These are phyloP conservation scores for Xiphydria camelus DNA, from an alignment of 2,888 invertebrate species.

Conservation along the genomic window DNA sequence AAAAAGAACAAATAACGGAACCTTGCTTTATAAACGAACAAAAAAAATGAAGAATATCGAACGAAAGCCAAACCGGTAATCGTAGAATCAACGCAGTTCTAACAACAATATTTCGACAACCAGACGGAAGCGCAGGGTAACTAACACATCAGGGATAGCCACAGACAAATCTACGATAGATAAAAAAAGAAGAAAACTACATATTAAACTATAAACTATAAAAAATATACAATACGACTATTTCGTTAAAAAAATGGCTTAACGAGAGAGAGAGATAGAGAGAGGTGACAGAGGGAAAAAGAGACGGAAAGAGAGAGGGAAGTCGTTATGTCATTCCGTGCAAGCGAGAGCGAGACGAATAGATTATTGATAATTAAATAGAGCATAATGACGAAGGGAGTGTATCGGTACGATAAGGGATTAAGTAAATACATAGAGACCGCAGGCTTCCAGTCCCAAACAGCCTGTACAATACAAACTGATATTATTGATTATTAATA, in stretches of 20 bases:
- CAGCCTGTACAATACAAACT: constrained; percentile 56
- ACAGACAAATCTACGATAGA: constrained; percentile 59
- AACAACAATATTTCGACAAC: constrained; percentile 57
- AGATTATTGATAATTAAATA: constrained; percentile 14
- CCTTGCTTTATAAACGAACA: background rate
- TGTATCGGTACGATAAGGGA: constrained; percentile 8
- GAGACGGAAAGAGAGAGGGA: constrained; percentile 11
- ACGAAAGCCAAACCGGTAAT: constrained; percentile 30
- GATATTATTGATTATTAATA: constrained; percentile 56
- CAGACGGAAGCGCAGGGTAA: constrained; percentile 60
- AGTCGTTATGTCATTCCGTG: constrained; percentile 14
- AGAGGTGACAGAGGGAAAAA: constrained; percentile 21
- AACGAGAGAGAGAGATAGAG: constrained; percentile 24
- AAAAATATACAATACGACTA: constrained; percentile 46
- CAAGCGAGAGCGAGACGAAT: constrained; percentile 8
- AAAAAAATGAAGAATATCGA: constrained; percentile 5
- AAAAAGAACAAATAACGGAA: background rate
- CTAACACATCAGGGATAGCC: constrained; percentile 59
- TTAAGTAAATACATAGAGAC: constrained; percentile 27
- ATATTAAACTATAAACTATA: constrained; percentile 54
- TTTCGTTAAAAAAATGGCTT: constrained; percentile 46
- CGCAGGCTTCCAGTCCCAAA: constrained; percentile 31
- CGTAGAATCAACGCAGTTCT: constrained; percentile 44
- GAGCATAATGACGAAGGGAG: background rate
- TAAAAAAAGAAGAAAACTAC: constrained; percentile 51